Conservation (phyloP, 2,797 vertebrate species). For the Chaetophractus vellerosus region DNA sequence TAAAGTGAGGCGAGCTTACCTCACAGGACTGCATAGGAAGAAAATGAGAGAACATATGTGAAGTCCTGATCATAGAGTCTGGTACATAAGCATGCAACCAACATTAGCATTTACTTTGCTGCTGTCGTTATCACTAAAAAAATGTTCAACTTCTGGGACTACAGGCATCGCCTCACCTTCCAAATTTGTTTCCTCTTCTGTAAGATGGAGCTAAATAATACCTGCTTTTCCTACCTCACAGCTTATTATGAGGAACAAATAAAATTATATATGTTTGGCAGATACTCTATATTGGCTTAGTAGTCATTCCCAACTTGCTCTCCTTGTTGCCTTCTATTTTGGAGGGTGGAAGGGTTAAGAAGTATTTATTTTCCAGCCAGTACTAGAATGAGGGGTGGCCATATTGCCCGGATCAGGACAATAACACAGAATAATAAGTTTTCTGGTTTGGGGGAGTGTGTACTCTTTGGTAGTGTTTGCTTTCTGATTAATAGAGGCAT, state of each 20-base stretch:
- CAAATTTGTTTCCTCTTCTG: slow-evolving; percentile 53
- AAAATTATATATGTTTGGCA: slow-evolving; percentile 12
- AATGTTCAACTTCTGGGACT: slow-evolving; percentile 25
- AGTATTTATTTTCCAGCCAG: neutral
- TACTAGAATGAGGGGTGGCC: neutral
- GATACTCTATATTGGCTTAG: neutral
- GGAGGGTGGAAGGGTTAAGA: neutral
- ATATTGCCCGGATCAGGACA: neutral
- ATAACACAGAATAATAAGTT: neutral
- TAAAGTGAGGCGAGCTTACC: neutral
- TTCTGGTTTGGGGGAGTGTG: neutral
- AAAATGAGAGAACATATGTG: neutral
- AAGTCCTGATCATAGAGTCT: neutral
- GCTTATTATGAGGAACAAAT: slow-evolving; percentile 11
- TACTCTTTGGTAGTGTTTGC: neutral
- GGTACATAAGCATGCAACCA: neutral
- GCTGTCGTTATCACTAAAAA: slow-evolving; percentile 34
- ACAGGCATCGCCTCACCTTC: neutral
- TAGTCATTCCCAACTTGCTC: neutral
- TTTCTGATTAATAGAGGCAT: slow-evolving; percentile 22
- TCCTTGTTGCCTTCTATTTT: neutral
- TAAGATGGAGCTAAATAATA: slow-evolving; percentile 50
- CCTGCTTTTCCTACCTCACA: neutral
- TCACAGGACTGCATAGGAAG: neutral
- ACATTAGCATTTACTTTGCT: neutral